Evolutionary conservation across 2,113 vertebrate species (phyloP).

Genomic region (Ovis canadensis): DNA sequence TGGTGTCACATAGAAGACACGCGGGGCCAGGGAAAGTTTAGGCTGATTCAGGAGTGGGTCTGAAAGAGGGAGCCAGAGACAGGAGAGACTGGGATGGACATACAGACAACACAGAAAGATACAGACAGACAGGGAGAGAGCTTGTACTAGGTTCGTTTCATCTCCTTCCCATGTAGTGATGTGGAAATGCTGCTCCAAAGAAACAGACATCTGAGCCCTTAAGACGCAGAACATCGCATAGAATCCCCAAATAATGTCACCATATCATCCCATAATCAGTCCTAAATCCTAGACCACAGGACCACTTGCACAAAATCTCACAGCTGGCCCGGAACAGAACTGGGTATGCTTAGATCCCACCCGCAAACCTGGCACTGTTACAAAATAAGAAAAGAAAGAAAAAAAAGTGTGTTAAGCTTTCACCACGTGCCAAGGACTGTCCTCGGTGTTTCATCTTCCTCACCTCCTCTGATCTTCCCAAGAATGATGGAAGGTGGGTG

Average conservation of each 20-base stretch:
- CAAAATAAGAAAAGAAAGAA: too few species aligned
- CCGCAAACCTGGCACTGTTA: too few species aligned
- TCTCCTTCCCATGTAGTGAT: background rate
- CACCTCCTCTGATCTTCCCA: background rate
- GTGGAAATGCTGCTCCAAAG: background rate
- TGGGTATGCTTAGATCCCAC: background rate
- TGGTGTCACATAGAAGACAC: conserved; percentile 4
- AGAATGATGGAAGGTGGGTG: background rate
- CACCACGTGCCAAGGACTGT: fast-evolving
- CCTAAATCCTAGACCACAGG: background rate
- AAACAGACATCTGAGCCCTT: background rate
- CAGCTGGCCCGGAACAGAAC: fast-evolving
- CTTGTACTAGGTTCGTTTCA: background rate
- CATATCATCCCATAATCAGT: background rate
- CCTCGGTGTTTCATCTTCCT: fast-evolving
- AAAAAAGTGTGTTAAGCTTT: too few species aligned
- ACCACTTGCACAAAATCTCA: background rate
- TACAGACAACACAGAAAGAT: background rate
- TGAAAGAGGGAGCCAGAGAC: background rate
- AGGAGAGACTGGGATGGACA: background rate
- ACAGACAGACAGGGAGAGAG: background rate
- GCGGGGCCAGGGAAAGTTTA: conserved; percentile 47
- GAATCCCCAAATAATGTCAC: background rate
- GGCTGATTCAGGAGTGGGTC: background rate
- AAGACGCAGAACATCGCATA: background rate